These are phyloP conservation scores for Bufo bufo DNA, from an alignment of 2,113 vertebrate genomes.

Conservation along the genomic window DNA sequence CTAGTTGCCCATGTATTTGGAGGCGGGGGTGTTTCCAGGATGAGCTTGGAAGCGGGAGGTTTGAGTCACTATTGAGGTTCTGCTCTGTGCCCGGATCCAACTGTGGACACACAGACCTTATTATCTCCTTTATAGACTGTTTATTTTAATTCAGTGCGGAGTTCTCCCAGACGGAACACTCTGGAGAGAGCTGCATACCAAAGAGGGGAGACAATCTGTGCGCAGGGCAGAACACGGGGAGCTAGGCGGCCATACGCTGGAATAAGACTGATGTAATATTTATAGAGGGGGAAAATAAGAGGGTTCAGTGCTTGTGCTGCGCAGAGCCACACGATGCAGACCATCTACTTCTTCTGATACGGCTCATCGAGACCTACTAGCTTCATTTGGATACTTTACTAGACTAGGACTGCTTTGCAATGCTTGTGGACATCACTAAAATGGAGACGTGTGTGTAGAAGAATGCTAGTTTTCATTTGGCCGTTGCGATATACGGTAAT, in stretches of 20 bases:
- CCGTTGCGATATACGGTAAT: no score
- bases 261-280: slow-evolving; percentile 13
- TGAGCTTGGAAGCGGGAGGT: not conserved
- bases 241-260: not conserved
- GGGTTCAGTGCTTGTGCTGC: not conserved
- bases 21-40: not conserved
- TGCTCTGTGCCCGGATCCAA: slow-evolving; percentile 1
- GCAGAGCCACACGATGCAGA: not conserved
- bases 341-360: not conserved
- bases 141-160: slow-evolving; percentile 18
- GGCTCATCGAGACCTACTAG: not conserved
- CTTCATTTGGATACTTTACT: not conserved
- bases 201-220: slow-evolving; percentile 37
- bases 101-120: slow-evolving; percentile 30
- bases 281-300: not conserved
- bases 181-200: slow-evolving; percentile 5
- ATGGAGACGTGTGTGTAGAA: not conserved
- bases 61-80: slow-evolving; percentile 19
- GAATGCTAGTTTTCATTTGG: no score
- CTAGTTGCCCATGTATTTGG: not conserved
- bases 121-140: slow-evolving; percentile 43
- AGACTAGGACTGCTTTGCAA: not conserved
- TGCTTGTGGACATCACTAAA: not conserved
- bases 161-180: slow-evolving; percentile 28
- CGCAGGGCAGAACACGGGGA: not conserved